Evolutionary conservation across 2,113 vertebrate species (phyloP), one percentile per base, ranked within the genome.

Genomic region (Mesoclemmys tuberculata): DNA sequence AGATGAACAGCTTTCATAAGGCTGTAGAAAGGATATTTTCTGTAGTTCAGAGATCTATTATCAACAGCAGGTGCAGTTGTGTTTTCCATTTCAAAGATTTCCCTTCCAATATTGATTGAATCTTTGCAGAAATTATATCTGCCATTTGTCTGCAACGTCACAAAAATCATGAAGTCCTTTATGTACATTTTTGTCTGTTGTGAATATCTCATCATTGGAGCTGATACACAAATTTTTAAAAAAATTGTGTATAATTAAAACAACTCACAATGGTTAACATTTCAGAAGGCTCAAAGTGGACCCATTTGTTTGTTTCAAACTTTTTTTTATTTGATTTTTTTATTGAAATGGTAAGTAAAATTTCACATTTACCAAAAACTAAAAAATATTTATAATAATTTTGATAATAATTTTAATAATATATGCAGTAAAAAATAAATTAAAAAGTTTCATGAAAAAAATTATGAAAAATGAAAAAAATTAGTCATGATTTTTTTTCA

Each of bases 291-390:
- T 3, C 2, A 88, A 3, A 85, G 55, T 5, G 1, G 27, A 24
- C 11, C 18, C 0, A 2, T 0, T 4, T 2, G 29, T 46, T 88
- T 44, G 6, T 35, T 2, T 41, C 4, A 56, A 46, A 11, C 49
- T 29, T 5, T 9, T 21, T 3, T 6, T 12, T 44, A 35, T 48
- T 29, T 27, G 0, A 79, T 2, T 8, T 8, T 51, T 68, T 93
- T 86, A 3, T 75, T 75, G 71, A 46, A 35, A 64, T 35, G 0
- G 0, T 58, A 64, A 68, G 71, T 75, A 38, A 38, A 75, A 10
- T 26, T 41, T 74, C 41, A 41, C 68, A 74, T 41, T 21, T 38
- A 41, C 38, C 38, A 41, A 74, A 74, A 74, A 74, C 61, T 24
- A 1, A 4, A 27, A 77, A 64, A 4, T 10, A 0, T 46, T 35